Percentiles rank a stretch among this genome's conserved stretches.
phyloP scores from a whole-genome alignment of 2,888 invertebrate species.

The Chalcosyrphus nemorum region DNA sequence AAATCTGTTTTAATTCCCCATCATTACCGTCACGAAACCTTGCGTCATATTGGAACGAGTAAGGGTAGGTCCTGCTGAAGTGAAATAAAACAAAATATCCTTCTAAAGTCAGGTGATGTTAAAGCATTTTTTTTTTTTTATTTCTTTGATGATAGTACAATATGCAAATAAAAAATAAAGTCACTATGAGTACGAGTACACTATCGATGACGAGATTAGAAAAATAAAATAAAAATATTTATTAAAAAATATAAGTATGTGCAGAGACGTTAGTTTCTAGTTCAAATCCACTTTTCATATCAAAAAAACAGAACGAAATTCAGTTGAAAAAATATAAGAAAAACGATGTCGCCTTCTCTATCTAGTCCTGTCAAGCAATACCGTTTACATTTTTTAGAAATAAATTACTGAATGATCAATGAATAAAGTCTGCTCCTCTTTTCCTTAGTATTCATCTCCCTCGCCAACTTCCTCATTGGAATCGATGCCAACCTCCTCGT shows the following conservation, averaged over 20 bases:
- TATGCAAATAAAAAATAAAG: slow-evolving; percentile 40
- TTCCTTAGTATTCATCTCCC: slow-evolving; percentile 86
- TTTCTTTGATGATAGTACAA: slow-evolving; percentile 39
- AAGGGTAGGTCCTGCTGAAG: background rate
- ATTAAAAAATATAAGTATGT: slow-evolving; percentile 51
- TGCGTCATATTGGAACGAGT: background rate
- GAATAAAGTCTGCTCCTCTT: slow-evolving; percentile 9
- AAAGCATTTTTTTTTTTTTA: slow-evolving; percentile 56
- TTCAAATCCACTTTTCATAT: slow-evolving; percentile 24
- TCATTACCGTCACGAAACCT: background rate
- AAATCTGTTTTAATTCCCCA: too few species aligned
- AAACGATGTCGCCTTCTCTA: background rate
- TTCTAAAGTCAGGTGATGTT: slow-evolving; percentile 66
- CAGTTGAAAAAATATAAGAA: background rate
- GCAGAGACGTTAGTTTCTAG: slow-evolving; percentile 47
- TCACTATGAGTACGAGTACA: too few species aligned
- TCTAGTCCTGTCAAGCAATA: slow-evolving; percentile 9
- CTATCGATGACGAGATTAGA: slow-evolving; percentile 51
- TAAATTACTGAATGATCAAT: slow-evolving; percentile 24
- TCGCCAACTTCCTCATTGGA: slow-evolving; percentile 88
- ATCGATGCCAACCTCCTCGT: slow-evolving; percentile 90
- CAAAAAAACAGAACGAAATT: slow-evolving; percentile 13
- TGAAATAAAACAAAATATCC: slow-evolving; percentile 15
- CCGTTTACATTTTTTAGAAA: too few species aligned
- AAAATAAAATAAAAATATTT: slow-evolving; percentile 20